Conservation (phyloP, 2,888 invertebrate species). For the Melanchra persicariae region DNA sequence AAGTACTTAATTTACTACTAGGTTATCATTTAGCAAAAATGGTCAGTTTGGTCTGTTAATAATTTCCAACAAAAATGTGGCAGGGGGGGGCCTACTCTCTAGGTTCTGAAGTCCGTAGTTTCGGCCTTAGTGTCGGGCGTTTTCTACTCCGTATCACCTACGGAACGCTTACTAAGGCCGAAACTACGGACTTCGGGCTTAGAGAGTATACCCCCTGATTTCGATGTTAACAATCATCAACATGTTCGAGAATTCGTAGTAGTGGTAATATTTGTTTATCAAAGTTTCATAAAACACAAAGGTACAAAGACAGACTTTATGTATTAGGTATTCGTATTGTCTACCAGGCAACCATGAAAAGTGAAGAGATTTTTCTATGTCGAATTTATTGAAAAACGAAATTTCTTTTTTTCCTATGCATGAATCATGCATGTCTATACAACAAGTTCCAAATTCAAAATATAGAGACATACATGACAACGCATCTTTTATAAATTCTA, state of each 20-base stretch:
- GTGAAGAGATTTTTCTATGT: neutral
- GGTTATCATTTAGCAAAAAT: no score
- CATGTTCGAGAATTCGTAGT: neutral
- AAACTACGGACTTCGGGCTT: no score
- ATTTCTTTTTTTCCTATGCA: neutral
- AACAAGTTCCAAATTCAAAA: neutral
- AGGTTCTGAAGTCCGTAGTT: no score
- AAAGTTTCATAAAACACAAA: neutral
- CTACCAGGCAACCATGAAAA: neutral
- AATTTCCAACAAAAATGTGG: no score
- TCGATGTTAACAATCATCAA: neutral
- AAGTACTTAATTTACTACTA: no score
- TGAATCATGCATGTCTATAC: no score
- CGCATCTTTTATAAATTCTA: neutral
- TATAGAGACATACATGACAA: neutral
- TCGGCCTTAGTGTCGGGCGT: no score
- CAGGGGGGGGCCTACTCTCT: no score
- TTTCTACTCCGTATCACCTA: no score
- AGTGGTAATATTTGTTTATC: neutral
- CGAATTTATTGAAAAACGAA: neutral
- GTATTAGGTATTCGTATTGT: neutral
- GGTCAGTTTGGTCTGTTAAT: no score
- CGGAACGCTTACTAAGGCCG: no score
- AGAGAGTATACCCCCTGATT: no score
- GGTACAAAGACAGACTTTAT: neutral